Conservation (phyloP, 2,888 invertebrate genomes). For the Orthosia gothica region DNA sequence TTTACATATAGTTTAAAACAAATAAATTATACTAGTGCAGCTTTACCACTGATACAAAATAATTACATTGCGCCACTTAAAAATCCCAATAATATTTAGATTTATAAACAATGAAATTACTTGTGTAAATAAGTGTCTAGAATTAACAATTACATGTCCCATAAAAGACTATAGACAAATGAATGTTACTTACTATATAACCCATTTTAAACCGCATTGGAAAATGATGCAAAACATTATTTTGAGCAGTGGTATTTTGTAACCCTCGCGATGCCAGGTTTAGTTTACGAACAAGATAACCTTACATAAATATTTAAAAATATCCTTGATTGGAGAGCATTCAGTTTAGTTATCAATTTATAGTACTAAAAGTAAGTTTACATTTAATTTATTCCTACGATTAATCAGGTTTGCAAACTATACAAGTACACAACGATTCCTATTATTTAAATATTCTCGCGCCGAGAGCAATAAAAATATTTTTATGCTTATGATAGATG, state of each 20-base stretch:
- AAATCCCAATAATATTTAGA: neutral
- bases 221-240: neutral
- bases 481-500: conserved; percentile 27
- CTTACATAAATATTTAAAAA: neutral
- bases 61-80: neutral
- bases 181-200: neutral
- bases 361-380: neutral
- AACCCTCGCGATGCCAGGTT: neutral
- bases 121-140: neutral
- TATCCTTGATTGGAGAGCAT: neutral
- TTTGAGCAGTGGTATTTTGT: neutral
- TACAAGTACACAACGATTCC: conserved; percentile 8
- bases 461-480: conserved; percentile 32
- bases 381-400: neutral
- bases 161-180: neutral
- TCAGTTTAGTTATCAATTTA: neutral
- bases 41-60: neutral
- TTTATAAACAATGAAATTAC: neutral
- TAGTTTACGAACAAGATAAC: conserved; percentile 2
- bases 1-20: too few relatives aligned
- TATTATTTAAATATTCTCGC: conserved; percentile 21
- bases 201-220: neutral
- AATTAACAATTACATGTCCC: neutral
- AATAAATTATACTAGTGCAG: neutral
- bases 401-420: conserved; percentile 7